These are phyloP conservation scores for Polypedilum vanderplanki DNA, from an alignment of 1,140 invertebrate genomes.

Conservation along the genomic window DNA sequence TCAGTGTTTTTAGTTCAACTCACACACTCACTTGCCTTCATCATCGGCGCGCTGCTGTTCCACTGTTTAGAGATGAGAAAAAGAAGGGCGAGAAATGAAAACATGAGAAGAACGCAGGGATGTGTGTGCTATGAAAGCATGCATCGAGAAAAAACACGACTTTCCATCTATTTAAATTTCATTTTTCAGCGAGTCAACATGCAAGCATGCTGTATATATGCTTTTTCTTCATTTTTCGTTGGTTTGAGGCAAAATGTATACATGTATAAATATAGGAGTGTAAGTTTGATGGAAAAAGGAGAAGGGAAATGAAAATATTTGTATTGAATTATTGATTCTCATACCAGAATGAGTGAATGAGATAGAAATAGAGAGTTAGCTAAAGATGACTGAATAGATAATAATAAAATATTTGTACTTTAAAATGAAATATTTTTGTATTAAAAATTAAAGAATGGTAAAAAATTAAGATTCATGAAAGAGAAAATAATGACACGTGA, in stretches of 20 bases:
- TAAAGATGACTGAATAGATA: too few relatives aligned
- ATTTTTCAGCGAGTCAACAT: too few relatives aligned
- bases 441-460: too few relatives aligned
- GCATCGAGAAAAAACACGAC: not conserved
- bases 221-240: too few relatives aligned
- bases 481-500: not conserved
- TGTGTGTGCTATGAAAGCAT: too few relatives aligned
- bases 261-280: too few relatives aligned
- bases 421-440: too few relatives aligned
- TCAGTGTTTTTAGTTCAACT: conserved; percentile 21
- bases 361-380: too few relatives aligned
- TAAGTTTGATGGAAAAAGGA: not conserved
- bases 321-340: conserved; percentile 14
- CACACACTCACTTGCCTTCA: not conserved
- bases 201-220: too few relatives aligned
- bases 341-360: not conserved
- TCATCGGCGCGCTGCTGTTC: not conserved
- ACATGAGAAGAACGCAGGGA: not conserved
- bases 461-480: not conserved
- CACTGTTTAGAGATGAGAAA: not conserved
- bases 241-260: too few relatives aligned
- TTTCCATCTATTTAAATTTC: too few relatives aligned
- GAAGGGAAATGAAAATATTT: not conserved
- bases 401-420: too few relatives aligned
- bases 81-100: conserved; percentile 13